Conservation (phyloP, 2,113 vertebrate genomes). For the Sphyrna mokarran region DNA sequence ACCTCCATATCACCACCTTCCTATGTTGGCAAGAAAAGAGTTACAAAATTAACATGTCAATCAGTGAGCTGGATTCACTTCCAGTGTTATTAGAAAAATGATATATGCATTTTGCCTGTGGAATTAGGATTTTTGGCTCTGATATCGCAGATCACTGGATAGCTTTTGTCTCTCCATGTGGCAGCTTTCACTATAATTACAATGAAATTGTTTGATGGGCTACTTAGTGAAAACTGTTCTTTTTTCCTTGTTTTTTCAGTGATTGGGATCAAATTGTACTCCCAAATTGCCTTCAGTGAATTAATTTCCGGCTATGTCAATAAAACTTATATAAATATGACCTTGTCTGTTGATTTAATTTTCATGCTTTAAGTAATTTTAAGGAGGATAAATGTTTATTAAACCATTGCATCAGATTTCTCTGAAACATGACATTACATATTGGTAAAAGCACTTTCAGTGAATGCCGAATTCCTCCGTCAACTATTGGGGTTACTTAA, state of each 20-base stretch:
- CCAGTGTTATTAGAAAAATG: not conserved
- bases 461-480: not conserved
- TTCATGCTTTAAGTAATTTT: not conserved
- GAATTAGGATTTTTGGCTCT: not conserved
- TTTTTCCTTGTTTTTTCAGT: not conserved
- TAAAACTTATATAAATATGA: not conserved
- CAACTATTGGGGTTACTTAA: not conserved
- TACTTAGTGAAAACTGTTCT: not conserved
- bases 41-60: not conserved
- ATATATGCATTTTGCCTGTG: not conserved
- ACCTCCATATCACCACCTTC: not conserved
- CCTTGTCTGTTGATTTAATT: constrained; percentile 17
- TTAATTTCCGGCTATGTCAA: not conserved
- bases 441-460: not conserved
- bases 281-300: not conserved
- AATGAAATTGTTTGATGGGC: not conserved
- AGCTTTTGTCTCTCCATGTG: not conserved
- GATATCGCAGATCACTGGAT: not conserved
- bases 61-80: not conserved
- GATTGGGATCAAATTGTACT: not conserved
- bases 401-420: constrained; percentile 7
- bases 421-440: not conserved
- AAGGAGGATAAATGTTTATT: constrained; percentile 21
- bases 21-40: not conserved
- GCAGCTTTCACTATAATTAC: not conserved